phyloP scores from a whole-genome alignment of 2,888 invertebrate species.

The Pristionchus exspectatus region DNA sequence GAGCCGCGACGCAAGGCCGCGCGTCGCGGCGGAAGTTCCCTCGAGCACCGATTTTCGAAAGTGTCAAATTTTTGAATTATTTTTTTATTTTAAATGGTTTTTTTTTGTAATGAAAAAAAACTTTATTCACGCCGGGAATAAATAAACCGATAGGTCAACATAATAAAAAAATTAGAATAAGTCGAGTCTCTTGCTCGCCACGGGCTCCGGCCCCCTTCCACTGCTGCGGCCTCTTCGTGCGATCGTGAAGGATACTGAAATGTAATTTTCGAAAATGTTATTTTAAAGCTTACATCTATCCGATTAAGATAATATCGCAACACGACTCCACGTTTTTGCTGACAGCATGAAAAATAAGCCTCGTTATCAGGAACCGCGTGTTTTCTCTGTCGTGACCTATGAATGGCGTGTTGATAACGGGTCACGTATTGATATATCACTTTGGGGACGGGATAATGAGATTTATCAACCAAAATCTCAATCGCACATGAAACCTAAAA shows the following conservation, averaged over 20 bases:
- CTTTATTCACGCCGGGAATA: constrained; percentile 4
- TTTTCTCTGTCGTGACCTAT: not conserved
- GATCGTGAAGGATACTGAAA: constrained; percentile 28
- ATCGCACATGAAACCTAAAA: not conserved
- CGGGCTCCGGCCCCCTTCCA: constrained; percentile 7
- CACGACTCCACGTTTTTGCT: not conserved
- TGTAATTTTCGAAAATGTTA: not conserved
- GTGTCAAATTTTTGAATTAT: not conserved
- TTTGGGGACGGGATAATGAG: not conserved
- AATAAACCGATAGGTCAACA: not conserved
- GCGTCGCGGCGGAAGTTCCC: constrained; percentile 15
- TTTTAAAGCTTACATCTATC: not conserved
- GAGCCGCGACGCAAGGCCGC: not conserved
- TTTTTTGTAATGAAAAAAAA: not conserved
- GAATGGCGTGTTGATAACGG: not conserved
- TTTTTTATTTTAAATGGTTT: not conserved
- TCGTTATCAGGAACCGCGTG: not conserved
- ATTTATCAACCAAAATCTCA: not conserved
- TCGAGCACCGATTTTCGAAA: not conserved
- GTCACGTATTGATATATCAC: not conserved
- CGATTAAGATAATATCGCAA: not conserved
- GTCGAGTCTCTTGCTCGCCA: constrained; percentile 33
- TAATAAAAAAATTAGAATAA: not conserved
- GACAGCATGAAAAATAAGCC: not conserved
- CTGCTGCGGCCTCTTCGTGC: constrained; percentile 5